A percentile compares a stretch with the other conserved stretches of the same genome.
These are phyloP conservation scores for Catamblyrhynchus diadema DNA, from an alignment of 2,797 vertebrate species.

Conservation along the genomic window DNA sequence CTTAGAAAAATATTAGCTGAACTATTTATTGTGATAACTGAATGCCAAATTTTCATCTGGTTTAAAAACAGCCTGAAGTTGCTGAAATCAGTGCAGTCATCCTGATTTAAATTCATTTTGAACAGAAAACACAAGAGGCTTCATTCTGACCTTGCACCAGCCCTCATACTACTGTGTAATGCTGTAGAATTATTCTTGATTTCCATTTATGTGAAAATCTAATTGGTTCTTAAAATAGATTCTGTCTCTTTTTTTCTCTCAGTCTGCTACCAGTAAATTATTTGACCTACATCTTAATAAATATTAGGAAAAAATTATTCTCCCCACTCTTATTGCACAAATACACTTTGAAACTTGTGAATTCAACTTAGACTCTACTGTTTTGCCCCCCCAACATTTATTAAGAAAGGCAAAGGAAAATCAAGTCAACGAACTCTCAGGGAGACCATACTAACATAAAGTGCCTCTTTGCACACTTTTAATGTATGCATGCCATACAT, in stretches of 20 bases:
- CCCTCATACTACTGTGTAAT: conserved; percentile 44
- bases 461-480: not conserved
- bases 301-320: conserved; percentile 28
- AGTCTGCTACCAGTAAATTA: conserved; percentile 33
- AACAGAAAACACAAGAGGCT: conserved; percentile 61
- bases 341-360: not conserved
- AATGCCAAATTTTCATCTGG: conserved; percentile 6
- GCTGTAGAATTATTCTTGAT: conserved; percentile 54
- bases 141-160: conserved; percentile 58
- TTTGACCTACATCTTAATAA: conserved; percentile 65
- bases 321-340: not conserved
- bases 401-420: not conserved
- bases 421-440: not conserved
- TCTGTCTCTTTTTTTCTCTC: not conserved
- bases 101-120: conserved; percentile 63
- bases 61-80: conserved; percentile 7
- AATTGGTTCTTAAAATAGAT: conserved; percentile 62
- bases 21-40: conserved; percentile 7
- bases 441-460: not conserved
- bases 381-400: not conserved
- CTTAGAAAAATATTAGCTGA: not conserved
- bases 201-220: conserved; percentile 61
- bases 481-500: not conserved
- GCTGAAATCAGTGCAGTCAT: conserved; percentile 56
- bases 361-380: not conserved